Evolutionary conservation across 30 jellyfish, hydroid and myxozoan species (phyloP).

Genomic region (Turritopsis dohrnii): DNA sequence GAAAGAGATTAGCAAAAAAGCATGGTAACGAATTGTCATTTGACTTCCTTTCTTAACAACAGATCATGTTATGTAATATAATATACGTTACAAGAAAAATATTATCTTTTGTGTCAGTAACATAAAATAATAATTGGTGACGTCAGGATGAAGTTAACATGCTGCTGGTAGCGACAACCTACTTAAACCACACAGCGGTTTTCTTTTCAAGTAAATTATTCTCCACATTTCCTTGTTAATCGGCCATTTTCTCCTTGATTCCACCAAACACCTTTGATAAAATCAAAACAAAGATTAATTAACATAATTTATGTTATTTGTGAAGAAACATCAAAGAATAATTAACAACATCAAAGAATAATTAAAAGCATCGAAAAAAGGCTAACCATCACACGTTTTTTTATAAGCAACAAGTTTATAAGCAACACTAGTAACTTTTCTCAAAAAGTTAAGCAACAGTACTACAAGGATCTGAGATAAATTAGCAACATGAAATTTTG

Average conservation of each 20-base stretch:
- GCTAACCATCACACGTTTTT: no score
- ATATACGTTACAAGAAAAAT: not conserved
- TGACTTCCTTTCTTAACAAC: not conserved
- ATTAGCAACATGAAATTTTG: no score
- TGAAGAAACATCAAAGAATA: no score
- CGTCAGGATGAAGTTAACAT: not conserved
- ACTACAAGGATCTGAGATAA: no score
- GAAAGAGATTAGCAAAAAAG: not conserved
- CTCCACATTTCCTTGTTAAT: not conserved
- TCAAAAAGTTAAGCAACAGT: no score
- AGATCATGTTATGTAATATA: not conserved
- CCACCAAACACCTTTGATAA: constrained; percentile 20
- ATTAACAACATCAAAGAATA: no score
- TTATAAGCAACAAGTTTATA: no score
- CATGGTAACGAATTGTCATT: not conserved
- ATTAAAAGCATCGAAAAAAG: no score
- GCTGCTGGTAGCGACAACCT: not conserved
- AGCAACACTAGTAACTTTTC: no score
- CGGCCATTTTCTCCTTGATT: not conserved
- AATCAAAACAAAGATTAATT: not conserved
- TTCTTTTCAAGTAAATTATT: not conserved
- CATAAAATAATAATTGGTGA: not conserved
- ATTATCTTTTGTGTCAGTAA: not conserved
- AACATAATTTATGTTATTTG: not conserved
- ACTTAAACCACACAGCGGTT: not conserved